Base-by-base conservation (phyloP, 1,140 invertebrate genomes). In the Pseudomyrmex pallidus region DNA sequence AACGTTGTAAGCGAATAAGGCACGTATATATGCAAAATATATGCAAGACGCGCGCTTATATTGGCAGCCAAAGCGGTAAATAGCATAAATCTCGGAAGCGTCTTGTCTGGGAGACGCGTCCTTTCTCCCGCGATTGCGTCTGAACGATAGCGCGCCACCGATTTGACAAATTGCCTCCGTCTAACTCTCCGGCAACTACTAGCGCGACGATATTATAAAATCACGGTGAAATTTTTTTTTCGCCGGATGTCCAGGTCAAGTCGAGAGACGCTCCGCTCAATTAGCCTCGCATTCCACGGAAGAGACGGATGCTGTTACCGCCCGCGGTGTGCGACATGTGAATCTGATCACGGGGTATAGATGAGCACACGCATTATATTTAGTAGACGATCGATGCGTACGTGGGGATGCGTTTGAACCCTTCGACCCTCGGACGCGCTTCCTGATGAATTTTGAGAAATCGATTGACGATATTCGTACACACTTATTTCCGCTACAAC, bases 271-370 rank as follows among this genome's bases (percentile, higher is more conserved):
- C 83, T 78, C 64, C 62, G 87, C 90, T 90, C 91, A 91, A 92
- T 92, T 91, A 92, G 90, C 85, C 85, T 88, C 89, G 89, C 91
- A 91, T 91, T 90, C 89, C 90, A 78, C 72, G 73, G 70, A 35
- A 35, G 74, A 80, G 77, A 89, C 84, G 78, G 87, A 88, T 85
- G 83, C 84, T 87, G 86, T 89, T 72, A 83, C 87, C 88, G 87
- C 90, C 91, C 84, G 90, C 87, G 83, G 91, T 84, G 91, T 89
- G 85, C 84, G 83, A 90, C 85, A 87, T 70, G 86, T 83, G 89
- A 89, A 91, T 91, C 90, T 92, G 88, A 91, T 86, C 87, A 85
- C 82, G 62, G 63, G 70, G 84, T 74, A 88, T 88, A 85, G 74
- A 85, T 86, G 77, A 72, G 66, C n/a, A 10, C 22, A 35, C 9